A percentile compares a stretch with the other conserved stretches of the same genome.
Conservation (phyloP, 2,888 invertebrate species). For the Pyralis farinalis region DNA sequence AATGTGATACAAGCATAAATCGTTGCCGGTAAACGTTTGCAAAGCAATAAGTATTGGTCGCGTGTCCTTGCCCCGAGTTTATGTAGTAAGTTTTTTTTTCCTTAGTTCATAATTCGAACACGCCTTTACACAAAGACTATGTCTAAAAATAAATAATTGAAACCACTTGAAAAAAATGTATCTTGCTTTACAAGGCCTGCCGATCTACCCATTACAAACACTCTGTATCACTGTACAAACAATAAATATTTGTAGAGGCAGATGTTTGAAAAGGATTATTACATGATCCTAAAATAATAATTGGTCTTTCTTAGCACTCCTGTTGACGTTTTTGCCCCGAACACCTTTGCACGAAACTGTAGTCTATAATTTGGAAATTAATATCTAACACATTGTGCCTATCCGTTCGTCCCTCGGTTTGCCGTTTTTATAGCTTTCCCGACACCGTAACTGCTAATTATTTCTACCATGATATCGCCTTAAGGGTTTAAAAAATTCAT, state of each 20-base stretch:
- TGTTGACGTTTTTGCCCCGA: slow-evolving; percentile 66
- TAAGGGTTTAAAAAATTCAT: slow-evolving; percentile 32
- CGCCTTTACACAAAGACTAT: neutral
- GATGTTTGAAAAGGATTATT: slow-evolving; percentile 66
- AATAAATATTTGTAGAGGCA: slow-evolving; percentile 78
- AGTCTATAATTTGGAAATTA: slow-evolving; percentile 76
- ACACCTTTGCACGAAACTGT: slow-evolving; percentile 61
- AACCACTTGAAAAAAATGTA: too few relatives aligned
- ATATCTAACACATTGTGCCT: slow-evolving; percentile 79
- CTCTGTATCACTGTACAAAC: slow-evolving; percentile 42
- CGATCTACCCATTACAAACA: slow-evolving; percentile 2
- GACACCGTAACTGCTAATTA: slow-evolving; percentile 69
- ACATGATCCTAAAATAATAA: slow-evolving; percentile 69
- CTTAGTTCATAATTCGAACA: too few relatives aligned
- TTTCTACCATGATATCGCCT: slow-evolving; percentile 52
- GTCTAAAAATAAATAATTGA: too few relatives aligned
- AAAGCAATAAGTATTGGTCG: too few relatives aligned
- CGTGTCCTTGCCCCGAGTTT: too few relatives aligned
- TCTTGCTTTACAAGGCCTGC: neutral
- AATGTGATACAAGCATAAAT: too few relatives aligned
- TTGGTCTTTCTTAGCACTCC: slow-evolving; percentile 72
- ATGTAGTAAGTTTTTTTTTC: too few relatives aligned
- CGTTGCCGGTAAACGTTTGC: too few relatives aligned
- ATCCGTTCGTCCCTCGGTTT: slow-evolving; percentile 65
- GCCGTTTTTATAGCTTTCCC: slow-evolving; percentile 66